Evolutionary conservation across 2,888 invertebrate genomes (phyloP).

Genomic region (Gymnosoma rotundatum): DNA sequence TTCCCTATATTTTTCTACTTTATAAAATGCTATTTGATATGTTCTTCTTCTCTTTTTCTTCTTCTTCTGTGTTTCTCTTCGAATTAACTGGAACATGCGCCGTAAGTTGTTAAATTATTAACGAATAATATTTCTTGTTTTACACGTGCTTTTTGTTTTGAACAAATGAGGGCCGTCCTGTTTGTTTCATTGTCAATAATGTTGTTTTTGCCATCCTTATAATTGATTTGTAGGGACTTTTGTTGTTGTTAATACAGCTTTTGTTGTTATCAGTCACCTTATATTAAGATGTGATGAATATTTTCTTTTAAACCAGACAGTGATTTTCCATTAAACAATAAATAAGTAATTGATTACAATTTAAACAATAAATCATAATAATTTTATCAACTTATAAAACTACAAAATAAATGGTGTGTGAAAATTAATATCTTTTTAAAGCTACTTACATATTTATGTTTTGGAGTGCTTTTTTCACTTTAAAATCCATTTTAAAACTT

Average conservation of each 20-base stretch:
- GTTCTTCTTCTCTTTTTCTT: too few species aligned
- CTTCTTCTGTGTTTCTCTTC: too few species aligned
- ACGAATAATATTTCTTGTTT: conserved; percentile 69
- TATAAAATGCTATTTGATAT: conserved; percentile 1
- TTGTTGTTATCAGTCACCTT: conserved; percentile 69
- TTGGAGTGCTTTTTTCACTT: too few species aligned
- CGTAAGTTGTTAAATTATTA: conserved; percentile 60
- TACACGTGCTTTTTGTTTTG: conserved; percentile 67
- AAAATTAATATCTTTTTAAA: too few species aligned
- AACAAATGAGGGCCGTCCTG: conserved; percentile 69
- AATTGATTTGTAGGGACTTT: conserved; percentile 57
- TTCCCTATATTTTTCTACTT: conserved; percentile 48
- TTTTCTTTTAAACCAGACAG: conserved; percentile 46
- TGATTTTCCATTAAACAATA: conserved; percentile 50
- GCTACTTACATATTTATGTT: too few species aligned
- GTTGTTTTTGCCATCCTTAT: conserved; percentile 67
- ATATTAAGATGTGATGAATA: conserved; percentile 59
- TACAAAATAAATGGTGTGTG: too few species aligned
- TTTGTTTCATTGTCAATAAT: conserved; percentile 62
- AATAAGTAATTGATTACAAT: conserved; percentile 60
- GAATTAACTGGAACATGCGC: conserved; percentile 40
- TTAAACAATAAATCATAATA: conserved; percentile 8
- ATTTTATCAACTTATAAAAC: too few species aligned
- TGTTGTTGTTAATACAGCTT: conserved; percentile 40
- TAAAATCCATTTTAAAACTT: too few species aligned